Evolutionary conservation across 2,888 invertebrate genomes (phyloP).

Genomic region (Heterodera filipjevi): DNA sequence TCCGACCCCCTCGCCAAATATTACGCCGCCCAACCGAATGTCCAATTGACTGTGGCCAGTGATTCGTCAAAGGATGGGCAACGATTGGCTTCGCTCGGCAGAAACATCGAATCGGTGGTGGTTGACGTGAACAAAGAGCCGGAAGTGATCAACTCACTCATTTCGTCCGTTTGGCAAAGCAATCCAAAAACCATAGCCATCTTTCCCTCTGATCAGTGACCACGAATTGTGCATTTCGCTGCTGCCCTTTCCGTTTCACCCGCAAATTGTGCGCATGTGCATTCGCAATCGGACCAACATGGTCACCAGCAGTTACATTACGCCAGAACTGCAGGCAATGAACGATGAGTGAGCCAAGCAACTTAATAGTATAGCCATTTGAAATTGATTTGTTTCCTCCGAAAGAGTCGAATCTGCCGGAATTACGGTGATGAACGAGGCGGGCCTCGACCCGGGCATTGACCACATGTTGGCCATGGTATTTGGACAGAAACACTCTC

Average conservation of each 20-base stretch:
- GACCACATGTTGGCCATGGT: constrained; percentile 92
- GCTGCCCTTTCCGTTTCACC: constrained; percentile 87
- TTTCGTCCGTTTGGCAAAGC: constrained; percentile 71
- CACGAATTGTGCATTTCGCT: constrained; percentile 74
- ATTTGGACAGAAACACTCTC: background rate
- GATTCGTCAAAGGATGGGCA: constrained; percentile 87
- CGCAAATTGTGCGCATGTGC: constrained; percentile 81
- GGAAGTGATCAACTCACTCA: constrained; percentile 75
- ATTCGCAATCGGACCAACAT: constrained; percentile 84
- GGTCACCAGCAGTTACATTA: constrained; percentile 94
- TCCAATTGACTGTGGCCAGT: constrained; percentile 74
- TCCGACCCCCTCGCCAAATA: constrained; percentile 93
- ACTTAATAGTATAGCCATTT: constrained; percentile 74
- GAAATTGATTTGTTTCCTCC: no score
- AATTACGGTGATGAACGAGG: constrained; percentile 90
- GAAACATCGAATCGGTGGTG: constrained; percentile 74
- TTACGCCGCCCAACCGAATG: constrained; percentile 78
- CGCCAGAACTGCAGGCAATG: constrained; percentile 77
- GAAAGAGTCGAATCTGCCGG: constrained; percentile 83
- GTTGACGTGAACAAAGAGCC: constrained; percentile 79
- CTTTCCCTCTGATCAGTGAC: constrained; percentile 66
- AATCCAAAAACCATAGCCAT: no score
- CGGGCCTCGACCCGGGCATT: constrained; percentile 97
- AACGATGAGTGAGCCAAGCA: constrained; percentile 67
- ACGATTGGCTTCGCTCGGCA: constrained; percentile 76